Evolutionary conservation across 2,797 vertebrate genomes (phyloP), one percentile per base, ranked within the genome.

Genomic region (Notoglanidium macrostoma): DNA sequence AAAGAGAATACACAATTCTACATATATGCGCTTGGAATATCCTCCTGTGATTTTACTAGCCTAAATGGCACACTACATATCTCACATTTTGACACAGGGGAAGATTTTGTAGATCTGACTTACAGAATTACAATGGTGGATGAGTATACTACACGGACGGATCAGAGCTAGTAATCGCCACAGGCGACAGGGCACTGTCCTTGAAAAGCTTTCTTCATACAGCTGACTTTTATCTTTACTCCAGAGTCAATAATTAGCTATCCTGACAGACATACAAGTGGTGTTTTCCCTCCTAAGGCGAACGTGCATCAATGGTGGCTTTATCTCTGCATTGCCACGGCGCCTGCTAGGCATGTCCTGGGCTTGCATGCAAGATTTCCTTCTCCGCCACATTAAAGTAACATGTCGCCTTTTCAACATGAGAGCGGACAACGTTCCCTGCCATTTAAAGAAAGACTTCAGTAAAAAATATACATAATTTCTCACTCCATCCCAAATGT

Each of bases 181-280:
- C 23, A 32, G 70, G 79, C 32, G 23, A 84, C 72, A 57, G 7
- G 29, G 55, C 79, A 83, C 68, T 67, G 79, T 78, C 79, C 78
- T 59, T 82, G 85, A 82, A 67, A 63, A 74, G 78, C 78, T 82
- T 87, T 87, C 78, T 59, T 87, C 78, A 29, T 82, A 82, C 29
- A 82, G 21, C 85, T 35, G 26, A 63, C 40, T 84, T 84, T 87
- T 78, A 87, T 87, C 86, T 87, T 14, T 40, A 40, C 61, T 78
- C 35, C 51, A 63, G 74, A 84, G 63, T 87, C 86, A 84, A 77
- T 74, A 84, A 87, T 87, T 87, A 87, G 73, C 35, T 40, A 32
- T 67, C 72, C 86, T 84, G 72, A 87, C 78, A 78, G 49, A 87
- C 55, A 74, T 55, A 70, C 86, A 59, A 76, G 86, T 83, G 68